These are phyloP conservation scores for Pimpla rufipes DNA, from an alignment of 2,888 invertebrate genomes.

Conservation along the genomic window DNA sequence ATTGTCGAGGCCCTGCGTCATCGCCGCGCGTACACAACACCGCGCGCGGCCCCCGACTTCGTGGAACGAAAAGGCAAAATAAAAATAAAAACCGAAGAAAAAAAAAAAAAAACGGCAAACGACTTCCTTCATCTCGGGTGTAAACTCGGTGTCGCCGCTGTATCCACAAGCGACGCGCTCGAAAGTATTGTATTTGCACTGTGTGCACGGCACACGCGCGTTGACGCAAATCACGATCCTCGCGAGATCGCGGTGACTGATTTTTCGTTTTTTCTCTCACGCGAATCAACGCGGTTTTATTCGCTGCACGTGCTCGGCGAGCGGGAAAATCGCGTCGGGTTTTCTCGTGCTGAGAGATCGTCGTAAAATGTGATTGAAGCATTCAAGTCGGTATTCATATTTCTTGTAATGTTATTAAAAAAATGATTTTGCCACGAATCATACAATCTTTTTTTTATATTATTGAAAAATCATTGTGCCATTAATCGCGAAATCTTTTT, in stretches of 20 bases:
- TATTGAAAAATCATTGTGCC: too few species aligned
- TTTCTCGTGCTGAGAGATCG: too few species aligned
- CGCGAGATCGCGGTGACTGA: slow-evolving; percentile 35
- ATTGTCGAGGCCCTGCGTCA: slow-evolving; percentile 70
- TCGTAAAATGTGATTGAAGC: too few species aligned
- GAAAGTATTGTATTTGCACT: slow-evolving; percentile 41
- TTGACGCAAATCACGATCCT: slow-evolving; percentile 40
- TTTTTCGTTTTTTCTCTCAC: background rate
- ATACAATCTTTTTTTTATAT: too few species aligned
- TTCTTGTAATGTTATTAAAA: too few species aligned
- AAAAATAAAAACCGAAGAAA: slow-evolving; percentile 38
- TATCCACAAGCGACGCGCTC: background rate
- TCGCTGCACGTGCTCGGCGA: background rate
- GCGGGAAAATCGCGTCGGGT: too few species aligned
- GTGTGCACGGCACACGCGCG: slow-evolving; percentile 24
- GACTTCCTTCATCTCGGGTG: slow-evolving; percentile 62
- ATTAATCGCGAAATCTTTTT: too few species aligned
- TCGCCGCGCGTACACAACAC: slow-evolving; percentile 45
- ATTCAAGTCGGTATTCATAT: too few species aligned
- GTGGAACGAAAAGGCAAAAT: slow-evolving; percentile 57
- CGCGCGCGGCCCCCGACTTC: slow-evolving; percentile 64
- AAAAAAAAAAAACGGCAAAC: slow-evolving; percentile 30
- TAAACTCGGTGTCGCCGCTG: slow-evolving; percentile 21
- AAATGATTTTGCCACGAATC: too few species aligned
- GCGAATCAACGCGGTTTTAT: background rate